Base-by-base conservation (phyloP, 2,888 invertebrate genomes). In the Helobdella robusta region DNA sequence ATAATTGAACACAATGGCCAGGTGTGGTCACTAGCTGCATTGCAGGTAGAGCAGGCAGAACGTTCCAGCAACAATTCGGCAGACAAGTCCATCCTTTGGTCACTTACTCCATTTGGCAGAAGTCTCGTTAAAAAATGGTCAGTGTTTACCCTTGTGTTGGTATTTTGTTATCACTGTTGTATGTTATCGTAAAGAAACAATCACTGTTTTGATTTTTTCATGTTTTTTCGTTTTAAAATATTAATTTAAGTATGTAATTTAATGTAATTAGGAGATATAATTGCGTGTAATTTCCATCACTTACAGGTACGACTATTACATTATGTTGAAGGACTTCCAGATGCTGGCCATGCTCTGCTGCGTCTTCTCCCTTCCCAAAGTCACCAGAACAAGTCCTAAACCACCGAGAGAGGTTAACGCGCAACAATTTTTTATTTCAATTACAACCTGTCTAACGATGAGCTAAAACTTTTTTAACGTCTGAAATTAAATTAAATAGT, bases 341-440 rank as follows among this genome's bases (percentile, higher is more conserved):
- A 94, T 90, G 79, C 89, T 93, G 2, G 93, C 92, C 1, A 90
- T 94, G 88, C 77, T 94, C 66, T 87, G 89, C 69, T 92, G 93
- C 76, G 86, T 89, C 1, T 91, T 93, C 79, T 87, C 88, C 67
- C 62, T 23, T 32, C 46, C 36, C 60, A 60, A 60, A 23, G 15
- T n/a, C n/a, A n/a, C n/a, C n/a, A n/a, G n/a, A n/a, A n/a, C n/a
- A n/a, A n/a, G n/a, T n/a, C n/a, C n/a, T n/a, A n/a, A n/a, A n/a
- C n/a, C n/a, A n/a, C n/a, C n/a, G n/a, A n/a, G n/a, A n/a, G n/a
- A n/a, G n/a, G n/a, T n/a, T n/a, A n/a, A n/a, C n/a, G n/a, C n/a
- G n/a, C n/a, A n/a, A n/a, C n/a, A n/a, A n/a, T n/a, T n/a, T n/a
- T n/a, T n/a, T n/a, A n/a, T n/a, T n/a, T n/a, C n/a, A n/a, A n/a